These are phyloP conservation scores for Colletes gigas DNA, from an alignment of 1,140 invertebrate genomes.

Conservation along the genomic window DNA sequence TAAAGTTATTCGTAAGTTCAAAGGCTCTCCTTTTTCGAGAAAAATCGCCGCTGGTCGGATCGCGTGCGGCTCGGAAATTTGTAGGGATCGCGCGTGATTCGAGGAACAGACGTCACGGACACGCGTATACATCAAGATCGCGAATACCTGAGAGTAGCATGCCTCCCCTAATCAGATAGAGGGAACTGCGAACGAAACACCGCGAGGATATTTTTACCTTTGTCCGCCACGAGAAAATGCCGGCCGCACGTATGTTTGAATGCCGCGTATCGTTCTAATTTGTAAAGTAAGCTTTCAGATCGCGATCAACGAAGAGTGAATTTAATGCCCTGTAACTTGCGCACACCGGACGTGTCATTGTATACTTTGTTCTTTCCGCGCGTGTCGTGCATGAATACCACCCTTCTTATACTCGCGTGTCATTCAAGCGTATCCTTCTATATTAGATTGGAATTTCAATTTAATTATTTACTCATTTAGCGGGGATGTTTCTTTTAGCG, in stretches of 20 bases:
- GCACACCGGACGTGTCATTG: background rate
- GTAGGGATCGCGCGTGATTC: conserved; percentile 63
- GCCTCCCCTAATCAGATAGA: conserved; percentile 56
- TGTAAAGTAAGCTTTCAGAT: conserved; percentile 54
- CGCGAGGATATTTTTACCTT: conserved; percentile 48
- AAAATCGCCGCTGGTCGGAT: conserved; percentile 40
- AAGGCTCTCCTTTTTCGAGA: conserved; percentile 16
- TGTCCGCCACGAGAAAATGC: conserved; percentile 20
- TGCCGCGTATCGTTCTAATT: conserved; percentile 65
- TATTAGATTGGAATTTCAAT: background rate
- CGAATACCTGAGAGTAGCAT: conserved; percentile 49
- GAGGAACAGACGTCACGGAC: conserved; percentile 54
- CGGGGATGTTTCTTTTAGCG: too few relatives aligned
- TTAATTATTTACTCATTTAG: too few relatives aligned
- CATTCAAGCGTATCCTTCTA: too few relatives aligned
- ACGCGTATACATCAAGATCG: conserved; percentile 51
- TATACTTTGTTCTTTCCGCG: background rate
- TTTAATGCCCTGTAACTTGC: conserved; percentile 12
- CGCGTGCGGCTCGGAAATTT: conserved; percentile 58
- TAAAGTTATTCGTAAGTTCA: conserved; percentile 31
- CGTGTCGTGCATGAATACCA: background rate
- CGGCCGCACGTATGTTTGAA: conserved; percentile 15
- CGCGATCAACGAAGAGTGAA: conserved; percentile 37
- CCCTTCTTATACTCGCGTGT: too few relatives aligned
- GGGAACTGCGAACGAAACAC: conserved; percentile 49